Base-by-base conservation (phyloP, 2,797 vertebrate species). In the Dendrocincla tyrannina region DNA sequence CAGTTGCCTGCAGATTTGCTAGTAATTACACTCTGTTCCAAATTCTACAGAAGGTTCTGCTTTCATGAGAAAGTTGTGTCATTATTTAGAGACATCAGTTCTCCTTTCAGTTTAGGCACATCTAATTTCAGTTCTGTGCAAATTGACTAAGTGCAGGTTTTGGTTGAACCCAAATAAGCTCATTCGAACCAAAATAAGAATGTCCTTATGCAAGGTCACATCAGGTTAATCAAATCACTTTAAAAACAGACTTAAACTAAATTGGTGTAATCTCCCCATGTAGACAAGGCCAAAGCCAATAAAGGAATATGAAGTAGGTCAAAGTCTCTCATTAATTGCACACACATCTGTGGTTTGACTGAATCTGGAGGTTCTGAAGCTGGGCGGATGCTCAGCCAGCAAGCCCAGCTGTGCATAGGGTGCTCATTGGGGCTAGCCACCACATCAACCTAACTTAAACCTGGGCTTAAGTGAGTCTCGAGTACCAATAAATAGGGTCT, bases 11-110 rank as follows among this genome's bases (percentile, higher is more conserved):
- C 72, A 89, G 82, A 75, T 95, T 84, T 96, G 73, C 78, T 88
- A 77, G 82, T 62, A 92, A 92, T 77, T 92, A 81, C 55, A 67
- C 52, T 78, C 60, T 90, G 83, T 93, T 91, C 88, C 92, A 95
- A 83, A 88, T 92, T 56, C 79, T 76, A 81, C 67, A 88, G 96
- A 86, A 96, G 67, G 91, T 93, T 93, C 85, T 86, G 74, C 85
- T 93, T 94, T 93, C 70, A 88, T 84, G 89, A 92, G 83, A 95
- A 96, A 94, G 83, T 93, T 93, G 82, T 93, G 90, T 93, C 91
- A 91, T 90, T 93, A 86, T 79, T 88, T 81, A 92, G 74, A 92
- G 82, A 69, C 80, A 84, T 33, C 55, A 90, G 80, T 94, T 95
- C 90, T 96, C 67, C 85, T 94, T 91, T 94, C 88, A 90, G 80